phyloP scores from a whole-genome alignment of 2,888 invertebrate genomes.

The Euproctis similis region DNA sequence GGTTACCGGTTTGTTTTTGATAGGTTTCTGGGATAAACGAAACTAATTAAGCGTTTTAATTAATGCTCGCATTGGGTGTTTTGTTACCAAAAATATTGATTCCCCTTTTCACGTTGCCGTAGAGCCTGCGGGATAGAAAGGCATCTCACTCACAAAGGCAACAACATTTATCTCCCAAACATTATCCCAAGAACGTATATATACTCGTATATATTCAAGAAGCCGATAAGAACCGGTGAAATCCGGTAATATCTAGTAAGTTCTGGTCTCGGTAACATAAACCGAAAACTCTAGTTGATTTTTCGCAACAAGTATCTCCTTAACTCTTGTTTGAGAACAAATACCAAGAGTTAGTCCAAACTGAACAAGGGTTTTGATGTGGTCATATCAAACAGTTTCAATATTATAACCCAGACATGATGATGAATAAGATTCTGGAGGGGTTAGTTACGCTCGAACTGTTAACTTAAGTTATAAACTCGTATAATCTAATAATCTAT shows the following conservation, averaged over 20 bases:
- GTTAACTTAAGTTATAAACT: slow-evolving; percentile 16
- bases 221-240: slow-evolving; percentile 8
- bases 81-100: slow-evolving; percentile 64
- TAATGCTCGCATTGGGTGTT: slow-evolving; percentile 62
- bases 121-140: slow-evolving; percentile 30
- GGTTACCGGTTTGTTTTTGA: slow-evolving; percentile 56
- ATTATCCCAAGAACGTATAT: slow-evolving; percentile 14
- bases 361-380: slow-evolving; percentile 23
- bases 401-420: slow-evolving; percentile 16
- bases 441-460: slow-evolving; percentile 20
- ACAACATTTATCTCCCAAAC: slow-evolving; percentile 25
- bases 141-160: slow-evolving; percentile 30
- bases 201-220: too few species aligned
- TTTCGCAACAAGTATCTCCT: slow-evolving; percentile 12
- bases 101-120: slow-evolving; percentile 32
- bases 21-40: slow-evolving; percentile 64
- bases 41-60: slow-evolving; percentile 71
- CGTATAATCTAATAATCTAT: slow-evolving; percentile 14
- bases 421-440: slow-evolving; percentile 18
- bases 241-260: too few species aligned
- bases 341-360: slow-evolving; percentile 12
- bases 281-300: slow-evolving; percentile 10
- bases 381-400: slow-evolving; percentile 21
- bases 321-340: slow-evolving; percentile 13
- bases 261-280: slow-evolving; percentile 13